A percentile compares a stretch with the other conserved stretches of the same genome.
Evolutionary conservation across 2,797 vertebrate species (phyloP).

Genomic region (Silurus lanzhouensis): DNA sequence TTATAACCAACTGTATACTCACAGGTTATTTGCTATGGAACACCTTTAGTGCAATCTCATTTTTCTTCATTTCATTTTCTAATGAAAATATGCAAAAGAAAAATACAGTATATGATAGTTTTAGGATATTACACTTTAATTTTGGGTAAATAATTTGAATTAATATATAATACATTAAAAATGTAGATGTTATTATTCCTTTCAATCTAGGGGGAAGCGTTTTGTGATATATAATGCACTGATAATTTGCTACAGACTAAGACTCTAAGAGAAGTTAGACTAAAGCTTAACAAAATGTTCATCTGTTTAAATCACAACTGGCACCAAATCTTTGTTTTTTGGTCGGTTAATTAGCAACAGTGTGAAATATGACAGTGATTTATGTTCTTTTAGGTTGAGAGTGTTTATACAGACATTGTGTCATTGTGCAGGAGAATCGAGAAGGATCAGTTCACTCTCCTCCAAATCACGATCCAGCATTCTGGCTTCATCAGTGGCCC

Average conservation of each 20-base stretch:
- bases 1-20: not conserved
- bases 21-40: not conserved
- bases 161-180: too few relatives aligned
- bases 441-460: slow-evolving; percentile 46
- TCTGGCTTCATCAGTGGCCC: slow-evolving; percentile 46
- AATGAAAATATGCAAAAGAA: too few relatives aligned
- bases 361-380: slow-evolving; percentile 31
- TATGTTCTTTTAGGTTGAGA: slow-evolving; percentile 5
- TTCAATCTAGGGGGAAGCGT: not conserved
- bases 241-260: not conserved
- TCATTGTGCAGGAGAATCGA: slow-evolving; percentile 42
- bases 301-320: not conserved
- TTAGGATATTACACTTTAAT: too few relatives aligned
- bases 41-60: not conserved
- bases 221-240: not conserved
- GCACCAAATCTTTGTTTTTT: not conserved
- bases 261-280: not conserved
- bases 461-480: slow-evolving; percentile 29
- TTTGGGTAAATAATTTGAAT: too few relatives aligned
- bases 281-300: too few relatives aligned
- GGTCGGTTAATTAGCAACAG: slow-evolving; percentile 4
- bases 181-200: too few relatives aligned
- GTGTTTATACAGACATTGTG: slow-evolving; percentile 32
- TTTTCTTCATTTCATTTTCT: too few relatives aligned
- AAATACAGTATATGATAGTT: too few relatives aligned